A percentile compares a stretch with the other conserved stretches of the same genome.
phyloP scores from a whole-genome alignment of 2,797 vertebrate species.

The Aphelocoma californica region DNA sequence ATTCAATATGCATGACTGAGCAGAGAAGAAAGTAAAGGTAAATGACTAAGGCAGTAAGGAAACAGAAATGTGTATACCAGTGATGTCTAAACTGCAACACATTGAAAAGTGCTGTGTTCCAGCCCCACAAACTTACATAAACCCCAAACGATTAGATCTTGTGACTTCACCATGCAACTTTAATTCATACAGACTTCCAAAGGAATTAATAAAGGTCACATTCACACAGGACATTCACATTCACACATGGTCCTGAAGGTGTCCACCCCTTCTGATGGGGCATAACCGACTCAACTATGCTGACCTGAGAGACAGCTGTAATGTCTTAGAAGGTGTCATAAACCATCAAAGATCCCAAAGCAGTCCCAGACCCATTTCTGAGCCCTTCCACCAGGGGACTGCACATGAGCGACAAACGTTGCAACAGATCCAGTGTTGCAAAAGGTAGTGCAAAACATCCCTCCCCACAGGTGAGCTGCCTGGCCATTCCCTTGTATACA shows the following conservation, averaged over 20 bases:
- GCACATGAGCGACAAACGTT: not conserved
- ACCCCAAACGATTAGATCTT: not conserved
- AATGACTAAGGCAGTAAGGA: not conserved
- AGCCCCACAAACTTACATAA: not conserved
- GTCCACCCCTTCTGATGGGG: not conserved
- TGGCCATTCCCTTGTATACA: not conserved
- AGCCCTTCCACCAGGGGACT: no score
- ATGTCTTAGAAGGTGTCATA: rapidly evolving
- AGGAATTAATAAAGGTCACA: not conserved
- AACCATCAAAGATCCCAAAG: not conserved
- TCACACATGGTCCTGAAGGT: not conserved
- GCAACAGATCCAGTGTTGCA: no score
- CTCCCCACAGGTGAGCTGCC: not conserved
- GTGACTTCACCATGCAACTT: not conserved
- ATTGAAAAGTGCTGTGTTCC: not conserved
- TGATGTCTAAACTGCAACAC: not conserved
- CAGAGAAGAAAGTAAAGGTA: not conserved
- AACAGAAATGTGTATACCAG: not conserved
- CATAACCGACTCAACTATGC: rapidly evolving
- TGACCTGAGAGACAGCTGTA: not conserved
- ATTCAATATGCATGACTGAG: not conserved
- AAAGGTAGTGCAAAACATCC: not conserved
- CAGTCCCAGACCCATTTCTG: not conserved
- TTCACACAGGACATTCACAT: not conserved
- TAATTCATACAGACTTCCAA: not conserved